Conservation (phyloP, 1,140 invertebrate genomes). For the Teleogryllus occipitalis region DNA sequence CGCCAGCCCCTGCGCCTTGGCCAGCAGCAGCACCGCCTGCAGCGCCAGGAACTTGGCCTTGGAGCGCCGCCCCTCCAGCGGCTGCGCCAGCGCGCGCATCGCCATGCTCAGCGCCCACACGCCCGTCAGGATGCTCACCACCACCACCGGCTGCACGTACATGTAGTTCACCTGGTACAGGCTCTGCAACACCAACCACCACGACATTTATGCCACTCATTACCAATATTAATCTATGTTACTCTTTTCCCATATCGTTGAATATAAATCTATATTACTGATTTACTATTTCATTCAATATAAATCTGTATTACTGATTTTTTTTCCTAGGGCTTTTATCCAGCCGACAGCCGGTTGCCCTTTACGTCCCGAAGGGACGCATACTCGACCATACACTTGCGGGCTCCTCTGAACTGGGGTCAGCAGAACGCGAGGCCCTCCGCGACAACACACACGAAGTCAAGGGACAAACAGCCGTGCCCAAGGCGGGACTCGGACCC, state of each 20-base stretch:
- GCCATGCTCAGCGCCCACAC: slow-evolving; percentile 54
- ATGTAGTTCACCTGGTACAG: slow-evolving; percentile 48
- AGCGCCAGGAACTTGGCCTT: slow-evolving; percentile 41
- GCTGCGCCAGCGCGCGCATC: slow-evolving; percentile 39
- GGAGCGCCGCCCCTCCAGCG: slow-evolving; percentile 34
- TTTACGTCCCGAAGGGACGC: too few relatives aligned
- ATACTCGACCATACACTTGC: too few relatives aligned
- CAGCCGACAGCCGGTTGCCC: too few relatives aligned
- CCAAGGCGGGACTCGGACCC: too few relatives aligned
- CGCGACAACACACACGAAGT: too few relatives aligned
- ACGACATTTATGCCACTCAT: background rate
- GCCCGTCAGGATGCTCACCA: slow-evolving; percentile 48
- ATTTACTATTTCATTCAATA: too few relatives aligned
- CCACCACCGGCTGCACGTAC: slow-evolving; percentile 49
- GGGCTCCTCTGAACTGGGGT: too few relatives aligned
- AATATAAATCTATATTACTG: too few relatives aligned
- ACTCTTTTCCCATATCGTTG: background rate
- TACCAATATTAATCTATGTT: background rate
- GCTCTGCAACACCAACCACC: slow-evolving; percentile 39
- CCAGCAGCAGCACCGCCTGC: slow-evolving; percentile 44
- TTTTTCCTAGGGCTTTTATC: too few relatives aligned
- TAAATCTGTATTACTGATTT: too few relatives aligned
- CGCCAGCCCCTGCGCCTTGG: slow-evolving; percentile 44
- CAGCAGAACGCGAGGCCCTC: too few relatives aligned
- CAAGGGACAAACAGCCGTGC: too few relatives aligned